These are phyloP conservation scores for Ceratosolen fusciceps DNA, from an alignment of 1,140 invertebrate genomes.

Conservation along the genomic window DNA sequence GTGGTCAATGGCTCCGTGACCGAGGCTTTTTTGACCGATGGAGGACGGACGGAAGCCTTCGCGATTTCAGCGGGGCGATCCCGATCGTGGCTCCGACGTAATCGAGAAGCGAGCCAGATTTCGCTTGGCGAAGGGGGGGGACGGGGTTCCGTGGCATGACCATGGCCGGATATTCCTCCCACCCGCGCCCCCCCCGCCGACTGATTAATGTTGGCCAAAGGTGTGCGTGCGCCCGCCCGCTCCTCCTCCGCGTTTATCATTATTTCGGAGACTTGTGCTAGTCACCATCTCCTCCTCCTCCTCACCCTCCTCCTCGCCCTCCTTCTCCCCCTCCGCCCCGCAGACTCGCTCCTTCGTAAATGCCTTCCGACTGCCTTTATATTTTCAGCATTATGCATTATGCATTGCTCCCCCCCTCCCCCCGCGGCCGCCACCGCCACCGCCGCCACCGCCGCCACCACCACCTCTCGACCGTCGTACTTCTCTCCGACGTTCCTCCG, in stretches of 20 bases:
- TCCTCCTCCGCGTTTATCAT: neutral
- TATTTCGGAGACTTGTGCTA: neutral
- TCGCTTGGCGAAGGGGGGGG: too few species aligned
- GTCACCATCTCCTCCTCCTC: neutral
- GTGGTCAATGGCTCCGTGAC: too few species aligned
- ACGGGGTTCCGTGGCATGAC: too few species aligned
- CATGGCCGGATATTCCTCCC: neutral
- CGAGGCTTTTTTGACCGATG: too few species aligned
- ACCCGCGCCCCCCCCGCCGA: neutral
- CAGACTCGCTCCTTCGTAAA: neutral
- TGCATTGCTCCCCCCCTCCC: neutral
- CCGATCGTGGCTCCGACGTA: neutral
- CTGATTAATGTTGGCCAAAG: neutral
- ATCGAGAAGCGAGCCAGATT: neutral
- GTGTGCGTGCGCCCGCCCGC: neutral
- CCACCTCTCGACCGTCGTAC: too few species aligned
- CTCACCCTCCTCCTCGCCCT: neutral
- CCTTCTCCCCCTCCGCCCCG: too few species aligned
- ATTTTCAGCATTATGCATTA: conserved; percentile 9
- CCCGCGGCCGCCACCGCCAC: neutral
- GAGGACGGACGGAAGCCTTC: neutral
- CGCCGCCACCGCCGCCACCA: too few species aligned
- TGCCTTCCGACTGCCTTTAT: neutral
- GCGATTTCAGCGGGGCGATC: neutral
- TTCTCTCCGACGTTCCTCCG: too few species aligned